phyloP scores from a whole-genome alignment of 2,888 invertebrate genomes.

The Orchesellides sinensis region DNA sequence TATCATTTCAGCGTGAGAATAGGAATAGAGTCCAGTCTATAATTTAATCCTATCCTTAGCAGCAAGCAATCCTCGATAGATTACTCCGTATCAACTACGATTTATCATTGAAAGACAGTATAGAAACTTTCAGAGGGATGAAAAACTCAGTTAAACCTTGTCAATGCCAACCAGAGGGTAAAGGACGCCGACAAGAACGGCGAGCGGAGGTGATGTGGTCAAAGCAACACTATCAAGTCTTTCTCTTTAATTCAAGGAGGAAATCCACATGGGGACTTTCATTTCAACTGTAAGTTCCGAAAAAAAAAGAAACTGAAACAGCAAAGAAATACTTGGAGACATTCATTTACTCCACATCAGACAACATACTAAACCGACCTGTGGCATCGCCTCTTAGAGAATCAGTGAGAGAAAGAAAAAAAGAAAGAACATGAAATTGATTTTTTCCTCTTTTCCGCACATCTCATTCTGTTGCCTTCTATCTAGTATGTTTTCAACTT shows the following conservation, averaged over 20 bases:
- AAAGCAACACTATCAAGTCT: slow-evolving; percentile 55
- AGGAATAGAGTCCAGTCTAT: no score
- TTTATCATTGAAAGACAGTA: slow-evolving; percentile 13
- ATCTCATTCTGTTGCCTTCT: slow-evolving; percentile 48
- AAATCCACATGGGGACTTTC: slow-evolving; percentile 49
- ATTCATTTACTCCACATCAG: slow-evolving; percentile 47
- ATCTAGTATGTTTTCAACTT: not conserved
- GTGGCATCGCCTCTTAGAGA: slow-evolving; percentile 44
- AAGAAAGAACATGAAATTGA: slow-evolving; percentile 55
- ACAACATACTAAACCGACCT: slow-evolving; percentile 55
- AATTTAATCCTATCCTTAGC: no score
- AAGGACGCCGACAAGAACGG: not conserved
- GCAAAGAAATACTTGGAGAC: slow-evolving; percentile 33
- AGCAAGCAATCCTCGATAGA: no score
- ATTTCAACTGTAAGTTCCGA: slow-evolving; percentile 16
- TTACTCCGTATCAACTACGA: no score
- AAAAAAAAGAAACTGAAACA: slow-evolving; percentile 14
- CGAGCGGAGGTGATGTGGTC: slow-evolving; percentile 35
- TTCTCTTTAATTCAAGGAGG: slow-evolving; percentile 40
- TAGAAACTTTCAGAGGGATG: not conserved
- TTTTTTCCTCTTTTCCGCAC: slow-evolving; percentile 37
- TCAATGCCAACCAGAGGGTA: slow-evolving; percentile 19
- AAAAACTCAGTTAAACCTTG: not conserved
- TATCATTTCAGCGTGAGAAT: no score
- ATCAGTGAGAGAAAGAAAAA: slow-evolving; percentile 9